These are phyloP conservation scores for Mantis religiosa DNA, from an alignment of 2,888 invertebrate species.

Conservation along the genomic window DNA sequence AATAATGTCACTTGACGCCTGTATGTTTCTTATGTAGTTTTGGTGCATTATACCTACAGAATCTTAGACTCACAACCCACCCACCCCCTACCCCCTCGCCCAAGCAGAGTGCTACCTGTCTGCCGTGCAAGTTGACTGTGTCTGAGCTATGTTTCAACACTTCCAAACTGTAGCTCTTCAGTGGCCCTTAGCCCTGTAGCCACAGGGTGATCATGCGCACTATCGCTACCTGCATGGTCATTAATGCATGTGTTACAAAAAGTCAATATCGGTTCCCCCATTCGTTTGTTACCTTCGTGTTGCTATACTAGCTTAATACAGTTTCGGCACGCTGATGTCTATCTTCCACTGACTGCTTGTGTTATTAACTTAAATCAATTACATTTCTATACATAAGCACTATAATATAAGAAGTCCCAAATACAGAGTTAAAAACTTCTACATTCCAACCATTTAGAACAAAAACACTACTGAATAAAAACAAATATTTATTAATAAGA, in stretches of 20 bases:
- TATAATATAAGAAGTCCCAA: rapidly evolving
- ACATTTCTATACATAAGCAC: no score
- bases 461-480: no score
- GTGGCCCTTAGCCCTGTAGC: not conserved
- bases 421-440: no score
- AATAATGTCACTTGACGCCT: no score
- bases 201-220: not conserved
- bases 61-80: no score
- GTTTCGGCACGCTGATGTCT: not conserved
- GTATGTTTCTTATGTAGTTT: no score
- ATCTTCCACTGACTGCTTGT: no score
- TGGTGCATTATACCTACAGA: no score
- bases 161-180: not conserved
- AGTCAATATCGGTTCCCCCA: not conserved
- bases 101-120: not conserved
- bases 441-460: no score
- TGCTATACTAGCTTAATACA: not conserved
- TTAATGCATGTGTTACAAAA: not conserved
- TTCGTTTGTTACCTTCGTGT: not conserved
- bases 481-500: no score
- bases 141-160: not conserved
- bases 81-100: no score
- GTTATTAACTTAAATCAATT: no score
- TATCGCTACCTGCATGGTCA: not conserved
- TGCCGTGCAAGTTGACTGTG: not conserved